Evolutionary conservation across 2,113 vertebrate genomes (phyloP).

Genomic region (Oncorhynchus keta): DNA sequence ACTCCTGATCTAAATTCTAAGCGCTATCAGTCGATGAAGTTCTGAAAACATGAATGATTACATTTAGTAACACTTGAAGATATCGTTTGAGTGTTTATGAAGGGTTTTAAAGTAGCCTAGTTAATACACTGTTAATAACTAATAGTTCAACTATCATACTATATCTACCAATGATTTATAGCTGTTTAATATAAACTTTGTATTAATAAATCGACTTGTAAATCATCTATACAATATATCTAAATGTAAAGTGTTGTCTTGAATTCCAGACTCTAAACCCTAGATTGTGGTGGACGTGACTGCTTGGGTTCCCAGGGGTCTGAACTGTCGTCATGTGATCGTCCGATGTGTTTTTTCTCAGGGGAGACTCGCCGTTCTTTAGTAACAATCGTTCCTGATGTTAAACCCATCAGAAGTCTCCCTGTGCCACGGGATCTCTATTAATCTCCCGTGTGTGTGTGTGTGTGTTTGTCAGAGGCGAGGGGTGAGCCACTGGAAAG

Average conservation of each 20-base stretch:
- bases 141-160: too few relatives aligned
- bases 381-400: conserved; percentile 72
- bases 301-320: conserved; percentile 69
- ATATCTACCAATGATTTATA: background rate
- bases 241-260: too few relatives aligned
- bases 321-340: conserved; percentile 66
- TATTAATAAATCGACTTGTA: background rate
- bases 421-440: conserved; percentile 67
- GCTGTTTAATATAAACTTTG: too few relatives aligned
- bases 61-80: too few relatives aligned
- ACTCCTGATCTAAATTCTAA: background rate
- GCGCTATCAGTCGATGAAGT: background rate
- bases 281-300: background rate
- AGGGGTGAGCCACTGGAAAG: conserved; percentile 67
- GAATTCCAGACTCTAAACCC: background rate
- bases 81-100: too few relatives aligned
- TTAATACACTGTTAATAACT: too few relatives aligned
- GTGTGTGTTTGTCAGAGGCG: conserved; percentile 43
- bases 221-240: too few relatives aligned
- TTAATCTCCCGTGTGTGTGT: conserved; percentile 55
- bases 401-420: conserved; percentile 75
- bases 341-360: conserved; percentile 62
- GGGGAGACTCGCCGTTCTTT: conserved; percentile 64
- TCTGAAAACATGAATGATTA: background rate
- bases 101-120: too few relatives aligned